Evolutionary conservation across 2,113 vertebrate genomes (phyloP).

Genomic region (Gymnobelideus leadbeateri): DNA sequence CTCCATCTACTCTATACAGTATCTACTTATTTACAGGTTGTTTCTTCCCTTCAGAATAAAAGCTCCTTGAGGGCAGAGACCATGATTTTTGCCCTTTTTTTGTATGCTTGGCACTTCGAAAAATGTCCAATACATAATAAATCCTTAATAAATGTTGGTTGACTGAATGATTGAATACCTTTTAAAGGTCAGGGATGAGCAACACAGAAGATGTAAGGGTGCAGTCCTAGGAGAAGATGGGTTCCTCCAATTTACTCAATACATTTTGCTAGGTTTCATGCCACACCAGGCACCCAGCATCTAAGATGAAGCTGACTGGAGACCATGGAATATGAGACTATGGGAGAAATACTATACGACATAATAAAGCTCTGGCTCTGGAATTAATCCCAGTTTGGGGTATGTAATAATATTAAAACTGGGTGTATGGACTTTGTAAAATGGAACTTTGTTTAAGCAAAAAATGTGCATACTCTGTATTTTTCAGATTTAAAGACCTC

Average conservation of each 20-base stretch:
- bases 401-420: slow-evolving; percentile 63
- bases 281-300: background rate
- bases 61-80: background rate
- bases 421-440: slow-evolving; percentile 69
- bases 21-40: background rate
- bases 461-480: slow-evolving; percentile 57
- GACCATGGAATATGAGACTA: background rate
- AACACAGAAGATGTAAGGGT: background rate
- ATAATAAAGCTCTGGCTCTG: slow-evolving; percentile 54
- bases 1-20: background rate
- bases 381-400: slow-evolving; percentile 68
- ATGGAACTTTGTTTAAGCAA: slow-evolving; percentile 72
- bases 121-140: background rate
- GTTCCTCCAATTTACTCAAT: background rate
- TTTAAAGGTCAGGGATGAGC: background rate
- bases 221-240: background rate
- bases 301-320: slow-evolving; percentile 6
- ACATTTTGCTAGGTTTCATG: background rate
- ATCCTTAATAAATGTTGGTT: background rate
- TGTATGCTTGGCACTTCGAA: background rate
- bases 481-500: slow-evolving; percentile 66
- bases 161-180: background rate
- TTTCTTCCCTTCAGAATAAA: background rate
- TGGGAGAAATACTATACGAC: slow-evolving; percentile 14
- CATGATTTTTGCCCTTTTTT: background rate